Evolutionary conservation across 2,888 invertebrate species (phyloP).

Genomic region (Torymus aiolomorphi): DNA sequence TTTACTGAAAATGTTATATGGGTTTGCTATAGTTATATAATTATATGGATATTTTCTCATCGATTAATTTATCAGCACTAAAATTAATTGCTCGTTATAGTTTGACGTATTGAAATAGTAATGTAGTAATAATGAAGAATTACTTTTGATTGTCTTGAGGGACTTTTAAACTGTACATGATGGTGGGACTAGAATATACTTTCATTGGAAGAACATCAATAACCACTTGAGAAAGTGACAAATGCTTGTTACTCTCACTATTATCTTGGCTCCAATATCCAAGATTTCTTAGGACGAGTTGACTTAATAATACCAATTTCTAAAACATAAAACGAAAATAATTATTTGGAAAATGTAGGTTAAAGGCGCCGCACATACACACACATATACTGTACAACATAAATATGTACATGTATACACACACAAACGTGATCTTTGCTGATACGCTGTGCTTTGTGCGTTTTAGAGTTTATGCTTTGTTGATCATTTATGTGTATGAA

Average conservation of each 20-base stretch:
- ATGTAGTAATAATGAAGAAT: conserved; percentile 37
- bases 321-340: conserved; percentile 52
- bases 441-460: too few species aligned
- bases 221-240: conserved; percentile 70
- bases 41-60: too few species aligned
- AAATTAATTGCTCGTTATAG: too few species aligned
- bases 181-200: conserved; percentile 64
- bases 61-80: too few species aligned
- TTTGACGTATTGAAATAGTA: neutral
- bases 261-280: conserved; percentile 72
- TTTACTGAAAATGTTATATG: conserved; percentile 64
- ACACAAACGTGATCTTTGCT: too few species aligned
- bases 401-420: too few species aligned
- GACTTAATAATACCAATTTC: conserved; percentile 74
- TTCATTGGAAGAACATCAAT: conserved; percentile 72
- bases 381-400: too few species aligned
- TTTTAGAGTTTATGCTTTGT: too few species aligned
- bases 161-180: conserved; percentile 70
- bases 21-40: too few species aligned
- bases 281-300: conserved; percentile 73
- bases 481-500: too few species aligned
- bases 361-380: too few species aligned
- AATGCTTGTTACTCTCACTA: conserved; percentile 68
- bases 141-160: conserved; percentile 70
- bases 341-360: too few species aligned